Conservation (phyloP, 2,888 invertebrate species). For the Ashinkailepas kermadecensis region DNA sequence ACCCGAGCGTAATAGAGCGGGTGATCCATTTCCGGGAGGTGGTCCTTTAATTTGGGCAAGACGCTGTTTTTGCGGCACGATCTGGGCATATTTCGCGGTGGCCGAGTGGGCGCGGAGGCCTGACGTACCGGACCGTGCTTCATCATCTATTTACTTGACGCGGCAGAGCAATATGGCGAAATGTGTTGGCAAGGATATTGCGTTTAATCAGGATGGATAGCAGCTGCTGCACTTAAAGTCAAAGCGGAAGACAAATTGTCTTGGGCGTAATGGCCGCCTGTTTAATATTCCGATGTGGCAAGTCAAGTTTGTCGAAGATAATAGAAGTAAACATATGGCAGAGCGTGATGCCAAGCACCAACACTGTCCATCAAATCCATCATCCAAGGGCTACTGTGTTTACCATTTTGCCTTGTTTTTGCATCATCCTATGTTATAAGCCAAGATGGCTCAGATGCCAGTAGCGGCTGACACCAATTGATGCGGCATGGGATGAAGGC, state of each 20-base stretch:
- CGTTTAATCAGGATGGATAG: conserved; percentile 14
- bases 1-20: neutral
- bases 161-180: neutral
- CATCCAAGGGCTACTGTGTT: no score
- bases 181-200: neutral
- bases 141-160: neutral
- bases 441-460: no score
- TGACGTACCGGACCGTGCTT: neutral
- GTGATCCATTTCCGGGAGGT: neutral
- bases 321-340: no score
- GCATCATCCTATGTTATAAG: no score
- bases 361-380: no score
- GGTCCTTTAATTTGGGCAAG: neutral
- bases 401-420: no score
- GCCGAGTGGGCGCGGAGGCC: neutral
- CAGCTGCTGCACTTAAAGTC: neutral
- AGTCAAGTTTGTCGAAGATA: no score
- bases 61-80: neutral
- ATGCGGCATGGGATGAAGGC: no score
- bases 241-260: neutral
- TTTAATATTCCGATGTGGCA: neutral
- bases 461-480: no score
- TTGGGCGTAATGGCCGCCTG: neutral
- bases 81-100: neutral
- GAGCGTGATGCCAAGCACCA: no score